Evolutionary conservation across 2,113 vertebrate species (phyloP).

Genomic region (Alethe diademata): DNA sequence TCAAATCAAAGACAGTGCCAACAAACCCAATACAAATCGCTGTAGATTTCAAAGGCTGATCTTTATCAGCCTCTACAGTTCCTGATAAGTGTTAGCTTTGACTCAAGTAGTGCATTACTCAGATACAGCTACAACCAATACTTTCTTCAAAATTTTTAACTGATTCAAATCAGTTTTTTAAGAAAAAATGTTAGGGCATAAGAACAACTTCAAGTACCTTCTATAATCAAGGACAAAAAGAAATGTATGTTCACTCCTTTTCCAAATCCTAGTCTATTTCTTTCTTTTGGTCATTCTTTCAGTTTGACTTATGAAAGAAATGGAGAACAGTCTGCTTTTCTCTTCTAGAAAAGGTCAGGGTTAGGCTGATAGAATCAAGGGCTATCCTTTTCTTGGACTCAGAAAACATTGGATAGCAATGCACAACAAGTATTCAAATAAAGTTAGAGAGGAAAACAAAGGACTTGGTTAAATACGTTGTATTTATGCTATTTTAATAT

Average conservation of each 20-base stretch:
- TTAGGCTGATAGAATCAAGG: not conserved
- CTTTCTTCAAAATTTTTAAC: not conserved
- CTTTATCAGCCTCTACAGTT: not conserved
- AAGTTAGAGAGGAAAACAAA: not conserved
- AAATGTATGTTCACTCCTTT: not conserved
- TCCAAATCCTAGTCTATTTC: not conserved
- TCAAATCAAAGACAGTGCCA: not conserved
- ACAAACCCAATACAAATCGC: not conserved
- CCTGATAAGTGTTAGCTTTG: not conserved
- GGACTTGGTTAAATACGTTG: not conserved
- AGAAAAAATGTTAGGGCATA: not conserved
- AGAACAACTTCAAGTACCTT: not conserved
- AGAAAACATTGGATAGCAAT: not conserved
- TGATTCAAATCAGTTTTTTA: not conserved
- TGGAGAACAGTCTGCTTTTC: not conserved
- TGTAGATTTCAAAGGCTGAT: not conserved
- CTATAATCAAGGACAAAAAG: not conserved
- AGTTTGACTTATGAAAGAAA: not conserved
- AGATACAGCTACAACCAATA: not conserved
- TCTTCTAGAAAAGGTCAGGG: not conserved
- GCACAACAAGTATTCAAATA: not conserved
- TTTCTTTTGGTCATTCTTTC: not conserved
- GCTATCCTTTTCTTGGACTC: not conserved
- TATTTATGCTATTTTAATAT: not conserved
- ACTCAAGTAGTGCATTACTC: not conserved